Evolutionary conservation across 2,797 vertebrate species (phyloP).

Genomic region (Sternotherus odoratus): DNA sequence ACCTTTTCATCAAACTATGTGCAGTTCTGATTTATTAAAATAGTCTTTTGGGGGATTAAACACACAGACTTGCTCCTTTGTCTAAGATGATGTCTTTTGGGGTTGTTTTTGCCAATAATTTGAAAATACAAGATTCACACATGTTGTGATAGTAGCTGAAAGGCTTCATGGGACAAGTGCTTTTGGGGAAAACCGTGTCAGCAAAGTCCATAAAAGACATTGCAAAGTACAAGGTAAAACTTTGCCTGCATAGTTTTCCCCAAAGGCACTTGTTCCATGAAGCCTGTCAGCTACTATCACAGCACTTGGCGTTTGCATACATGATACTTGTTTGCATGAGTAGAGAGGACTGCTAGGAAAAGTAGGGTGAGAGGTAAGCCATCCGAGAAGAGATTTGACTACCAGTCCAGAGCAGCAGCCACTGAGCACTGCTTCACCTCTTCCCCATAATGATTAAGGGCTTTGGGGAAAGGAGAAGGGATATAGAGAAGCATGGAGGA

Average conservation of each 20-base stretch:
- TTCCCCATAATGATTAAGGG: background rate
- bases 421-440: background rate
- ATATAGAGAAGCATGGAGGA: background rate
- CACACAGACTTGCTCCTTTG: background rate
- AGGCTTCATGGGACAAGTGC: background rate
- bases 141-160: background rate
- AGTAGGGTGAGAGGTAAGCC: background rate
- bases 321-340: too few relatives aligned
- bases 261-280: background rate
- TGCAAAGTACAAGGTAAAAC: too few relatives aligned
- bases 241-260: background rate
- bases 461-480: background rate
- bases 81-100: background rate
- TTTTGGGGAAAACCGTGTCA: too few relatives aligned
- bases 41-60: background rate
- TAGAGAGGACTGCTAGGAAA: background rate
- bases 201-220: background rate
- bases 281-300: background rate
- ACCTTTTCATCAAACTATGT: background rate
- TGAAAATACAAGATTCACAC: accelerated
- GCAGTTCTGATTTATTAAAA: slow-evolving; percentile 4
- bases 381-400: accelerated
- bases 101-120: background rate
- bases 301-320: background rate
- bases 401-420: background rate